phyloP scores from a whole-genome alignment of 2,888 invertebrate species.

The Odontocolon sp. region DNA sequence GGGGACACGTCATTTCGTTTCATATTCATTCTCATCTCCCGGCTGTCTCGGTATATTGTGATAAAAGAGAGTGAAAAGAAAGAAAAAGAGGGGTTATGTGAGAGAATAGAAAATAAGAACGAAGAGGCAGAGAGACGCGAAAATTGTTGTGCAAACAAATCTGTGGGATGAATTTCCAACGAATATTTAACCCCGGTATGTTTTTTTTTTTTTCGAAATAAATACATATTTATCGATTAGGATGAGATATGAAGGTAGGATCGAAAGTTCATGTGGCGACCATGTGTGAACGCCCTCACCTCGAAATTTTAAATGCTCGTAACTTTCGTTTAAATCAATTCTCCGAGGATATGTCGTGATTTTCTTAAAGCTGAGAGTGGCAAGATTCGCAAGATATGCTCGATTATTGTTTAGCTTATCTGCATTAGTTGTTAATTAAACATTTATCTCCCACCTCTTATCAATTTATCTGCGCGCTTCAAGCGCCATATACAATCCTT shows the following conservation, averaged over 20 bases:
- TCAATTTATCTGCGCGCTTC: no score
- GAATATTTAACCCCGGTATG: not conserved
- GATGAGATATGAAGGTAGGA: not conserved
- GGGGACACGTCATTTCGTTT: slow-evolving; percentile 44
- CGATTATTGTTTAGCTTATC: slow-evolving; percentile 52
- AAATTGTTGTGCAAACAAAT: slow-evolving; percentile 1
- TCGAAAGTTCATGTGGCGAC: not conserved
- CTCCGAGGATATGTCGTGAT: slow-evolving; percentile 38
- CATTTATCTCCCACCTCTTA: slow-evolving; percentile 57
- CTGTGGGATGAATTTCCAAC: not conserved
- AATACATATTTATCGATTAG: no score
- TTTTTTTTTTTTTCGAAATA: not conserved
- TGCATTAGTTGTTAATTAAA: slow-evolving; percentile 40
- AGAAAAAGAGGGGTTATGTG: not conserved
- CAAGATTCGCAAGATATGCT: slow-evolving; percentile 56
- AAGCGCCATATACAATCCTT: no score
- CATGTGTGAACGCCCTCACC: slow-evolving; percentile 23
- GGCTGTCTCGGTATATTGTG: slow-evolving; percentile 17
- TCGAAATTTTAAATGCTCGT: slow-evolving; percentile 43
- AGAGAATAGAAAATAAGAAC: not conserved
- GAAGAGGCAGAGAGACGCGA: not conserved
- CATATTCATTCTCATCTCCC: slow-evolving; percentile 57
- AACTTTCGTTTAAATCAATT: slow-evolving; percentile 47
- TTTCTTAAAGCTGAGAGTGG: slow-evolving; percentile 21
- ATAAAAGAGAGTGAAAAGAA: slow-evolving; percentile 6